phyloP scores from a whole-genome alignment of 2,113 vertebrate species.

The Cinclus cinclus region DNA sequence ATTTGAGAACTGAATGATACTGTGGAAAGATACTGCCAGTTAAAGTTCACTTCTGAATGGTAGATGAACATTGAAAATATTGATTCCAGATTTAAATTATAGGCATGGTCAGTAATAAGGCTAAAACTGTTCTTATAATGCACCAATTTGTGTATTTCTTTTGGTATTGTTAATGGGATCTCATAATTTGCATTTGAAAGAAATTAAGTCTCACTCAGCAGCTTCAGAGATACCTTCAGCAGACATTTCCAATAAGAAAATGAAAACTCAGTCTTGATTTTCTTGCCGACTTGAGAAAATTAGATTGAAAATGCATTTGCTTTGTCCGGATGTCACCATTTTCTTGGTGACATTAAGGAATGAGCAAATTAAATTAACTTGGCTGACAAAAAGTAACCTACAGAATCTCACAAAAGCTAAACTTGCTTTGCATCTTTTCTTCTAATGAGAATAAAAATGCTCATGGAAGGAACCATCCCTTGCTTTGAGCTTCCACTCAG shows the following conservation, averaged over 20 bases:
- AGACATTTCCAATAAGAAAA: not conserved
- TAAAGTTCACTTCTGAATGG: not conserved
- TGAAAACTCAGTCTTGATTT: not conserved
- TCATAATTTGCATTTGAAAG: not conserved
- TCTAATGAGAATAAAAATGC: not conserved
- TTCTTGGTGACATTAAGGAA: not conserved
- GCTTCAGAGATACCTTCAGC: not conserved
- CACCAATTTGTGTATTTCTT: not conserved
- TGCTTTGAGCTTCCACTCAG: not conserved
- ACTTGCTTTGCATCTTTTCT: not conserved
- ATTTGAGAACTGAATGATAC: not conserved
- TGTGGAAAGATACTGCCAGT: not conserved
- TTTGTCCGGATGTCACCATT: not conserved
- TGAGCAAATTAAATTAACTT: not conserved
- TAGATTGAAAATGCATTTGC: not conserved
- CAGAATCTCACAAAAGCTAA: not conserved
- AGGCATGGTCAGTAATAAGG: not conserved
- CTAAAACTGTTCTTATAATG: not conserved
- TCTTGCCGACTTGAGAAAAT: not conserved
- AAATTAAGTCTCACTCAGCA: not conserved
- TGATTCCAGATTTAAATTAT: not conserved
- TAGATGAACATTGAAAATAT: not conserved
- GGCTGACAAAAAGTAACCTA: not conserved
- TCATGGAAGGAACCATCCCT: not conserved
- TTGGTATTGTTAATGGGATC: not conserved